Evolutionary conservation across 2,888 invertebrate species (phyloP).

Genomic region (Perizoma flavofasciatum): DNA sequence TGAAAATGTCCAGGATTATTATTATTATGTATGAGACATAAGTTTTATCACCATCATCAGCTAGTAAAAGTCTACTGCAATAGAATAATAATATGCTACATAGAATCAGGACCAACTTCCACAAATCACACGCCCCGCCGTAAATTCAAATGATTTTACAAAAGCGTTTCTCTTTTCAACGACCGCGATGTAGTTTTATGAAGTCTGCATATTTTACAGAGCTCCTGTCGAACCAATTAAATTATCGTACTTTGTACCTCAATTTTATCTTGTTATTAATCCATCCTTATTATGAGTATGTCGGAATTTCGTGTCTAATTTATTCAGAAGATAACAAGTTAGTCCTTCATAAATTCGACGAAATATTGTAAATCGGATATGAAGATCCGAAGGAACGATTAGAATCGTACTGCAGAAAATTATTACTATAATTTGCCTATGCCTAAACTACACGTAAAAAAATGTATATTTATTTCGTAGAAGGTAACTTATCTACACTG

Average conservation of each 20-base stretch:
- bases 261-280: slow-evolving; percentile 25
- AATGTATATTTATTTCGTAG: too few relatives aligned
- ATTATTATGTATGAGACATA: too few relatives aligned
- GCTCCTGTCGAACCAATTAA: slow-evolving; percentile 8
- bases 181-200: not conserved
- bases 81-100: too few relatives aligned
- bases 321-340: slow-evolving; percentile 24
- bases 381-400: slow-evolving; percentile 2
- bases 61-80: too few relatives aligned
- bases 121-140: too few relatives aligned
- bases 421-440: not conserved
- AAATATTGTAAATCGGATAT: slow-evolving; percentile 17
- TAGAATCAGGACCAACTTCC: too few relatives aligned
- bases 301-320: slow-evolving; percentile 21
- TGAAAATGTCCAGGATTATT: too few relatives aligned
- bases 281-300: slow-evolving; percentile 20
- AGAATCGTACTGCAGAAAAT: not conserved
- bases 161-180: too few relatives aligned
- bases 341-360: slow-evolving; percentile 12
- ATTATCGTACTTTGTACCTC: slow-evolving; percentile 21
- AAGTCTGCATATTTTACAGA: slow-evolving; percentile 6
- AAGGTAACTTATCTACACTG: too few relatives aligned
- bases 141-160: too few relatives aligned
- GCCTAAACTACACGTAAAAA: not conserved
- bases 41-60: too few relatives aligned